Conservation (phyloP, 2,797 vertebrate genomes). For the Pseudochirops corinnae region DNA sequence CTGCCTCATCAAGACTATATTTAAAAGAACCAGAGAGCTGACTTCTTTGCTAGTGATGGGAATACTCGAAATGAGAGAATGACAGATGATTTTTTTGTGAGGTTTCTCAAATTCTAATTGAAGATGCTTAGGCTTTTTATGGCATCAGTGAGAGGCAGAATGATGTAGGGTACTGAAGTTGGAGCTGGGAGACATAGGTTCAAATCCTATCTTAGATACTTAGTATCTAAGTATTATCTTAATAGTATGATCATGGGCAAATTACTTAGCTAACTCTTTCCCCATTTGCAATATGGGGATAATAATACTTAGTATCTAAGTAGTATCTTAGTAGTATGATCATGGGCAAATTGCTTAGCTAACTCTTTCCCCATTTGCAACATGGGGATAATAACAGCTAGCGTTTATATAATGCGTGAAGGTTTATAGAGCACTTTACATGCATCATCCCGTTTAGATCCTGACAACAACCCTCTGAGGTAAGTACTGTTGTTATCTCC, state of each 20-base stretch:
- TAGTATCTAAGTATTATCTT: not conserved
- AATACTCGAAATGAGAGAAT: not conserved
- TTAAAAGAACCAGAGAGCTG: not conserved
- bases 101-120: not conserved
- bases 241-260: not conserved
- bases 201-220: not conserved
- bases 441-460: not conserved
- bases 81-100: not conserved
- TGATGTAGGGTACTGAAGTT: not conserved
- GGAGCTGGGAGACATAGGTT: not conserved
- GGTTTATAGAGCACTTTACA: not conserved
- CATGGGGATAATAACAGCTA: not conserved
- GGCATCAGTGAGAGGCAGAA: not conserved
- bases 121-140: fast-evolving
- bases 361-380: not conserved
- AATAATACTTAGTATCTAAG: too few species aligned
- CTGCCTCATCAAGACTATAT: not conserved
- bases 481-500: not conserved
- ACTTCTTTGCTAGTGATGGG: not conserved
- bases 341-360: not conserved
- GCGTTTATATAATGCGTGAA: not conserved
- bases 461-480: not conserved
- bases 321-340: not conserved
- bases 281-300: not conserved
- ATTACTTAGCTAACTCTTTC: not conserved